phyloP scores from a whole-genome alignment of 2,888 invertebrate species.

The Rhyacophila evoluta region DNA sequence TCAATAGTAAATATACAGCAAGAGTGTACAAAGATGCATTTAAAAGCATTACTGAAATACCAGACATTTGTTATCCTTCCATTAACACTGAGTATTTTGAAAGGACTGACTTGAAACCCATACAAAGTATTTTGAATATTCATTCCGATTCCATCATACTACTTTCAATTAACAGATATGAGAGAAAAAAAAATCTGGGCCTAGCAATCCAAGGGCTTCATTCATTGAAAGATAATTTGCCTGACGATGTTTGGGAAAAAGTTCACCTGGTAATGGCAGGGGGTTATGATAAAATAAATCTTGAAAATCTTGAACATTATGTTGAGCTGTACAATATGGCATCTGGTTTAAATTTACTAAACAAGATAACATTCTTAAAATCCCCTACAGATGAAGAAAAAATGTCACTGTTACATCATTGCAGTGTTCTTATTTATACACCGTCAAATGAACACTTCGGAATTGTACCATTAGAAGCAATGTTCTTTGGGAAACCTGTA shows the following conservation, averaged over 20 bases:
- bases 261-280: conserved; percentile 94
- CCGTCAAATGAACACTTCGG: conserved; percentile 99
- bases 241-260: conserved; percentile 71
- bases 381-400: conserved; percentile 91
- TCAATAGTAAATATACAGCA: conserved; percentile 98
- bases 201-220: conserved; percentile 87
- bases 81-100: conserved; percentile 84
- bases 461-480: conserved; percentile 98
- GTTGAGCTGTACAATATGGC: conserved; percentile 79
- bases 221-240: conserved; percentile 70
- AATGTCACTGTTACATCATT: conserved; percentile 80
- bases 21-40: conserved; percentile 90
- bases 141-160: conserved; percentile 75
- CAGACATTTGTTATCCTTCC: conserved; percentile 94
- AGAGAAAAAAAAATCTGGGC: conserved; percentile 94
- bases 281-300: conserved; percentile 91
- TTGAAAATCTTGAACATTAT: conserved; percentile 89
- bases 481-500: conserved; percentile 94
- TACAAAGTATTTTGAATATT: conserved; percentile 68
- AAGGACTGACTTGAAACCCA: conserved; percentile 66
- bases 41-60: conserved; percentile 75
- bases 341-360: conserved; percentile 73
- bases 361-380: conserved; percentile 85
- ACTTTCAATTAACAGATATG: conserved; percentile 96
- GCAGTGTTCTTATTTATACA: conserved; percentile 90